Percentiles rank a stretch among this genome's conserved stretches.
These are phyloP conservation scores for Cygnus olor DNA, from an alignment of 2,797 vertebrate species.

Conservation along the genomic window DNA sequence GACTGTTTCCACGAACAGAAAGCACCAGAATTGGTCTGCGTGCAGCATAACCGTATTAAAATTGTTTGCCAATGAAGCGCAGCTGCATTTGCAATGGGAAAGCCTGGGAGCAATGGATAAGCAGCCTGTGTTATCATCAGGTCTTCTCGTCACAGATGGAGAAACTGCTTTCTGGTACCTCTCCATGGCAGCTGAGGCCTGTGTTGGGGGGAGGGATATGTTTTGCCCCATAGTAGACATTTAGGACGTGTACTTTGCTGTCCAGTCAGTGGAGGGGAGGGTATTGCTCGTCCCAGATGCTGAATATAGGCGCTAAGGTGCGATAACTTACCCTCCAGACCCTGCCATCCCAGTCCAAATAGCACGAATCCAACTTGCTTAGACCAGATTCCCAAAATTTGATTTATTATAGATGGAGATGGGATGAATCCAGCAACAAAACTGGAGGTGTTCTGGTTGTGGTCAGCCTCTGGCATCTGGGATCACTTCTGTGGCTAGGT, in stretches of 20 bases:
- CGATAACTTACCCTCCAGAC: neutral
- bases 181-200: neutral
- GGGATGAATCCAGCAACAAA: neutral
- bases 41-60: fast-evolving
- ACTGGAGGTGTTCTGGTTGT: neutral
- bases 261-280: fast-evolving
- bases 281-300: neutral
- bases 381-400: fast-evolving
- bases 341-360: fast-evolving
- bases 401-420: neutral
- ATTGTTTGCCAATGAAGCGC: neutral
- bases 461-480: fast-evolving
- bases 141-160: neutral
- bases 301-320: neutral
- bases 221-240: neutral
- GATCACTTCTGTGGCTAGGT: neutral
- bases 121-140: fast-evolving
- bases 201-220: neutral
- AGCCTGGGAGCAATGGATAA: neutral
- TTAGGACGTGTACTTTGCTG: neutral
- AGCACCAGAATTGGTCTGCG: neutral
- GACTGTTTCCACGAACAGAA: fast-evolving
- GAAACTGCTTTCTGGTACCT: neutral
- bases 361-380: neutral
- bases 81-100: neutral